Conservation (phyloP, 2,797 vertebrate species). For the Pachyuromys duprasi region DNA sequence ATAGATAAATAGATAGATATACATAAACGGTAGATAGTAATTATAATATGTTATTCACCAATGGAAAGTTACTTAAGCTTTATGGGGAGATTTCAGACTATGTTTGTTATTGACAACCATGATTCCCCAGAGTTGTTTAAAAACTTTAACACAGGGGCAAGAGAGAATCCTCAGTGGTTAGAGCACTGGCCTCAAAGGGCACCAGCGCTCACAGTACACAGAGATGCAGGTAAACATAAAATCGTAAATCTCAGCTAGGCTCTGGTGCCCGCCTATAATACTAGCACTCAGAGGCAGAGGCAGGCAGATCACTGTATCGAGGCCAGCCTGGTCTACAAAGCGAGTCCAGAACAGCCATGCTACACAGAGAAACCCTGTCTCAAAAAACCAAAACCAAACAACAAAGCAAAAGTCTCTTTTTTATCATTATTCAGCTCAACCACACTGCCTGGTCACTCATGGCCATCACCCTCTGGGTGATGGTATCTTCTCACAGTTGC, state of each 20-base stretch:
- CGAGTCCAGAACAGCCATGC: too few relatives aligned
- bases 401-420: neutral
- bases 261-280: too few relatives aligned
- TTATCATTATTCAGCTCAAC: neutral
- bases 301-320: too few relatives aligned
- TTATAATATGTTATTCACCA: neutral
- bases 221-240: neutral
- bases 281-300: too few relatives aligned
- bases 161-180: neutral
- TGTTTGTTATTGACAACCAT: neutral
- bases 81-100: neutral
- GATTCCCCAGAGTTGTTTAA: neutral
- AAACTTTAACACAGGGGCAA: neutral
- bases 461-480: neutral
- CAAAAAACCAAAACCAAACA: too few relatives aligned
- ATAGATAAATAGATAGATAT: too few relatives aligned
- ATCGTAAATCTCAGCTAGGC: neutral
- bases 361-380: too few relatives aligned
- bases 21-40: neutral
- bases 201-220: neutral
- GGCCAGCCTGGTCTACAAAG: too few relatives aligned
- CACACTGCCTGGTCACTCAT: neutral
- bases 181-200: neutral
- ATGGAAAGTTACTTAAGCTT: neutral
- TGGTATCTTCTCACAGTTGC: too few relatives aligned